Evolutionary conservation across 2,888 invertebrate species (phyloP), one percentile per base, ranked within the genome.

Genomic region (Aromia moschata): DNA sequence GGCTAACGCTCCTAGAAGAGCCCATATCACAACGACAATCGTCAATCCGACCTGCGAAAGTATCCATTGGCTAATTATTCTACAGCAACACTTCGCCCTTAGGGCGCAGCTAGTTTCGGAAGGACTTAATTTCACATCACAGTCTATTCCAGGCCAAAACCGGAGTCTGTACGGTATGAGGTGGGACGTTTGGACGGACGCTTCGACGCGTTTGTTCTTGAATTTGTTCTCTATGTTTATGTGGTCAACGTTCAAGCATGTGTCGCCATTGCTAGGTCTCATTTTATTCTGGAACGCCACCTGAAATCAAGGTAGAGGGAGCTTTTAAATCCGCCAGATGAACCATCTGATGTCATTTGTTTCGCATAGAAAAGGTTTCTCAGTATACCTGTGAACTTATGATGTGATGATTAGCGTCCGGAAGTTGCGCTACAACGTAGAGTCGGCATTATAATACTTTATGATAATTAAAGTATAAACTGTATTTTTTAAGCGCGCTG

Each of bases 1-100:
- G 0, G 87, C 81, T 12, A 85, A 84, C 0, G 88, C 85, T 69
- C 88, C 89, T 9, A 86, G 71, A 10, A 86, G 68, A 0, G 88
- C 86, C 89, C 89, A 89, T 7, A 86, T 71, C 1, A 85, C 73
- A 31, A 90, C 80, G 20, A 88, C 79, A 56, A 84, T 77, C 0
- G 84, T 82, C 14, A 90, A 74, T 12, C 89, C 89, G 62, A 85
- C 72, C 72, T 87, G 87, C 62, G 86, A 85, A 45, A 85, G 73
- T 11, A 84, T 64, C 76, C 84, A 84, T 66, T 86, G 80, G 60
- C 86, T 78, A 41, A 85, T 59, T 9, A 81, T 72, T 62, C 84
- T 82, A n/a, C 78, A 81, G 5, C 80, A 78, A 43, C 75, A 69
- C 55, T 77, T 78, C 20, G 75, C 67, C 49, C 76, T 72, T 31